These are phyloP conservation scores for Dicaeum eximium DNA, from an alignment of 2,113 vertebrate genomes.

Conservation along the genomic window DNA sequence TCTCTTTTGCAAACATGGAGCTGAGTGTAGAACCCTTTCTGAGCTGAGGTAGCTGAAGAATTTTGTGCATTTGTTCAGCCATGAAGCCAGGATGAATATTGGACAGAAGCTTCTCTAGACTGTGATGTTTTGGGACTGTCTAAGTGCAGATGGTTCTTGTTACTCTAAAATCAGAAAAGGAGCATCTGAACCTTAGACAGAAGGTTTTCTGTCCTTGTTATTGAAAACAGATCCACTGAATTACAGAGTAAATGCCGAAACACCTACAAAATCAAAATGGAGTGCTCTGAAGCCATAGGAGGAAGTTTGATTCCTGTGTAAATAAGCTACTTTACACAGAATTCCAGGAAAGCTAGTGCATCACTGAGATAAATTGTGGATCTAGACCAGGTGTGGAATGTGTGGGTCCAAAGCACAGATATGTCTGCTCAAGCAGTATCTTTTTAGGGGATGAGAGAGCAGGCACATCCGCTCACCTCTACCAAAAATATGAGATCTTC, in stretches of 20 bases:
- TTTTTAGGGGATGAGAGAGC: not conserved
- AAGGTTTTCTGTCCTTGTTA: not conserved
- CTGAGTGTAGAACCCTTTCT: conserved; percentile 34
- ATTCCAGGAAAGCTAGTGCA: not conserved
- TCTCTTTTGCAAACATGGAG: conserved; percentile 38
- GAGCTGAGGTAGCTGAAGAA: not conserved
- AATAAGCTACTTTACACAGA: not conserved
- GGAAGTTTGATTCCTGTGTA: not conserved
- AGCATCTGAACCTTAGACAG: not conserved
- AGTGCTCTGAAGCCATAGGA: not conserved
- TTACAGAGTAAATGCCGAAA: not conserved
- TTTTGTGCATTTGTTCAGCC: not conserved
- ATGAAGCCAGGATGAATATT: not conserved
- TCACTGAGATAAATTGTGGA: not conserved
- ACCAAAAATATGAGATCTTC: not conserved
- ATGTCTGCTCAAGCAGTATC: not conserved
- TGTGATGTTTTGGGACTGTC: not conserved
- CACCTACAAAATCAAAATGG: not conserved
- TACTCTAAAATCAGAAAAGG: not conserved
- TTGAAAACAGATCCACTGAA: not conserved
- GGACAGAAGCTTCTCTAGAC: not conserved
- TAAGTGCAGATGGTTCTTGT: not conserved
- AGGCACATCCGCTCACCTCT: not conserved
- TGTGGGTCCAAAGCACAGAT: not conserved
- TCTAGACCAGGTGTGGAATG: not conserved